Base-by-base conservation (phyloP, 2,888 invertebrate genomes). In the Stratiomys singularior region DNA sequence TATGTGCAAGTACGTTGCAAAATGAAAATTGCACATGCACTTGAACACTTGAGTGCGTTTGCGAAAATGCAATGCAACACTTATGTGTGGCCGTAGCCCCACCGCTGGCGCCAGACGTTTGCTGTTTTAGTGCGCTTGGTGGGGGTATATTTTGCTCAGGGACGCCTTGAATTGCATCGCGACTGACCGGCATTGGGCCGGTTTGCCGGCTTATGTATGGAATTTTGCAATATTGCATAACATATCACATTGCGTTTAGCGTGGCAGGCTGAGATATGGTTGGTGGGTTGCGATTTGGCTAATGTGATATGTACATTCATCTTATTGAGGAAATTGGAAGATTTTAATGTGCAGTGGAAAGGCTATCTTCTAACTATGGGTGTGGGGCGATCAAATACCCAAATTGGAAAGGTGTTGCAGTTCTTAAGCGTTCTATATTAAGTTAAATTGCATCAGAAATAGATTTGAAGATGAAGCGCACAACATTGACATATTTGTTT, bases 21-120 rank as follows among this genome's bases (percentile, higher is more conserved):
- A 47, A 9, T 25, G 47, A 21, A 47, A 69, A 69, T 69, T 69
- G 69, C 69, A 69, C 69, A 69, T 69, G 69, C 69, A 69, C 47
- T 28, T 30, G 47, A 30, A 47, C 66, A 66, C 37, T 56, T 18
- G 66, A 30, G 25, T 69, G 47, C 69, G 47, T 47, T 69, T 5
- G 30, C 25, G 13, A 25, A 37, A 69, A 69, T 69, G 69, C 69
- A 69, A 23, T 69, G 15, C 23, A 25, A 25, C 25, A 27, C 66
- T 69, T 47, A 46, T 67, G 67, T 67, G 11, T n/a, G 15, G 18
- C 4, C 4, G 46, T 37, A 37, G 37, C 47, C 47, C 69, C 69
- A 69, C 46, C 37, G 37, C 66, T 18, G 21, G 66, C 66, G 66
- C n/a, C 69, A 64, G 28, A 18, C 3, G 37, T n/a, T 66, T 30